Evolutionary conservation across 2,113 vertebrate species (phyloP), one percentile per base, ranked within the genome.

Genomic region (Nothocercus nigrocapillus): DNA sequence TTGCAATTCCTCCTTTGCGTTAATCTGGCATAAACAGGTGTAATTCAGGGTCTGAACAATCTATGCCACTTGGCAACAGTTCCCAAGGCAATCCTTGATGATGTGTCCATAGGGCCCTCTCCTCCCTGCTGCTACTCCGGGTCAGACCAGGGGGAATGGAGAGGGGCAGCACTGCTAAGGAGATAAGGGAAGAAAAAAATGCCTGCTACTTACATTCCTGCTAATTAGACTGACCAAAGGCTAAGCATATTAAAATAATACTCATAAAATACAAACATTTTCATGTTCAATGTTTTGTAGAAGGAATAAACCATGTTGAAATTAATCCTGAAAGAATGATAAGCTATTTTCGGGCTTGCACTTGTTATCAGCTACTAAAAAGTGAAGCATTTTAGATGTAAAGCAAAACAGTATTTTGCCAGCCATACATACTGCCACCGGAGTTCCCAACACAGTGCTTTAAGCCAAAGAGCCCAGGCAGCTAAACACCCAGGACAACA

Each of bases 61-160:
- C 63, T 78, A 63, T 85, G 75, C 61, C 93, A 70, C 72, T 79
- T 82, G 85, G 87, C 75, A 92, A 91, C 51, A 70, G 76, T 51
- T 89, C 76, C 61, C 64, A 88, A 78, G 68, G 72, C 32, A 88
- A 25, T 59, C 82, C 9, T 42, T 44, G 47, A 92, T 69, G 53
- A 38, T 56, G 25, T 16, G 61, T 17, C 76, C 83, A 56, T 51
- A 20, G 67, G 13, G 38, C 47, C 32, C 85, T 62, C 54, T 36
- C 17, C 32, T 85, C 34, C 44, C 14, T 18, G 2, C 4, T 40
- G 59, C 49, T 70, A 42, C 9, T n/a, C 11, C 0, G 2, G 12
- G 49, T 79, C 56, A 79, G 54, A 74, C 1, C 1, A 1, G 11
- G 32, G 22, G 32, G 7, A 72, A 22, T 15, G 40, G 32, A 13